Evolutionary conservation across 2,113 vertebrate genomes (phyloP).

Genomic region (Pangasianodon gigas): DNA sequence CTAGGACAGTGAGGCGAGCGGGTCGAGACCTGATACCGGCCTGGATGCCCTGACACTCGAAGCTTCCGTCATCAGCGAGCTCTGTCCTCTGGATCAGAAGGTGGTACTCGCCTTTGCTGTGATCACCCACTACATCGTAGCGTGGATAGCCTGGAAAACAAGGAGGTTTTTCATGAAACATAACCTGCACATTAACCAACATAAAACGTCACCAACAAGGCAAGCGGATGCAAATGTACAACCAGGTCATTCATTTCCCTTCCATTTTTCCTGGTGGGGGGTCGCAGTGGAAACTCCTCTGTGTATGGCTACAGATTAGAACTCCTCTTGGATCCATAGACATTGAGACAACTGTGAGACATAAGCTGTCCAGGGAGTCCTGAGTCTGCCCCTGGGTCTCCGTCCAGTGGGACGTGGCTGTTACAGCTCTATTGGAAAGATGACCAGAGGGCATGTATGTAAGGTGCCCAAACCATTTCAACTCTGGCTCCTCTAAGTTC

Average conservation of each 20-base stretch:
- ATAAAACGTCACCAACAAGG: neutral
- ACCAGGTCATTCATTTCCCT: neutral
- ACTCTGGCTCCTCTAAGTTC: neutral
- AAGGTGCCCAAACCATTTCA: neutral
- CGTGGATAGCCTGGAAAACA: slow-evolving; percentile 82
- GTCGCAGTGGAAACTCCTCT: neutral
- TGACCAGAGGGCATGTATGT: neutral
- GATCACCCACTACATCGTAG: slow-evolving; percentile 88
- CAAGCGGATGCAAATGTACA: neutral
- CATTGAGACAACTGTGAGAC: neutral
- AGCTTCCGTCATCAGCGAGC: slow-evolving; percentile 85
- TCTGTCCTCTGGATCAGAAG: slow-evolving; percentile 85
- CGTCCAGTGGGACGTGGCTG: neutral
- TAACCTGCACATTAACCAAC: neutral
- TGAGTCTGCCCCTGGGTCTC: neutral
- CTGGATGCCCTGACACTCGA: slow-evolving; percentile 91
- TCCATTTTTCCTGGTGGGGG: neutral
- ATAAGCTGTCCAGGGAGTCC: neutral
- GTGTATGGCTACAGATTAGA: neutral
- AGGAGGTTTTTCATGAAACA: neutral
- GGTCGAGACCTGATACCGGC: slow-evolving; percentile 84
- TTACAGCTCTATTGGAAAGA: neutral
- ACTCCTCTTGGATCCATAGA: neutral
- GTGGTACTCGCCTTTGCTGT: slow-evolving; percentile 86
- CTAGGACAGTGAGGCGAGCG: slow-evolving; percentile 85